Percentiles rank a stretch among this genome's conserved stretches.
Conservation (phyloP, 2,888 invertebrate genomes). For the Sminthurides aquaticus region DNA sequence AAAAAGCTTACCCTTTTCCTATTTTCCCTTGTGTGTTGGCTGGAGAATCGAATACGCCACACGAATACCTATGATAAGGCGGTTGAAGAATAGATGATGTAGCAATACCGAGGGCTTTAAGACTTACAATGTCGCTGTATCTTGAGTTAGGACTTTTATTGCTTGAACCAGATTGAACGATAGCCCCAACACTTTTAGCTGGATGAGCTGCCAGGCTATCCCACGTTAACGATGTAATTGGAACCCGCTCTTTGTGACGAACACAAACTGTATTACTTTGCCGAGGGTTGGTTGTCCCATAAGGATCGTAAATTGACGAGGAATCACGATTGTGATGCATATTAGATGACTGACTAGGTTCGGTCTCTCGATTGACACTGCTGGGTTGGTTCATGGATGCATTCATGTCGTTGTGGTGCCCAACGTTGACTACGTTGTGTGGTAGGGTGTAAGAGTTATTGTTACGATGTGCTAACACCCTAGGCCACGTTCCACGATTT, state of each 20-base stretch:
- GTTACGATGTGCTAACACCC: conserved; percentile 37
- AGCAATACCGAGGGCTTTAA: not conserved
- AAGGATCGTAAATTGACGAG: conserved; percentile 28
- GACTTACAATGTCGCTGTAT: not conserved
- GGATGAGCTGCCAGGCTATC: conserved; percentile 30
- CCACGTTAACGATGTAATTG: conserved; percentile 38
- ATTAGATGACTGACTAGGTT: not conserved
- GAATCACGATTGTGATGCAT: conserved; percentile 8
- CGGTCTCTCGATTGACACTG: not conserved
- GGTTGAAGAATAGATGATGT: conserved; percentile 16
- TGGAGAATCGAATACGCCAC: conserved; percentile 39
- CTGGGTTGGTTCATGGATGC: not conserved
- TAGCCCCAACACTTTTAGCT: conserved; percentile 40
- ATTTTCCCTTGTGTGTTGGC: conserved; percentile 29
- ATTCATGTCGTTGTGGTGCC: not conserved
- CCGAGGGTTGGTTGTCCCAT: conserved; percentile 23
- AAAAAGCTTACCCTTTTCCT: conserved; percentile 36
- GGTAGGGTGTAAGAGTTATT: conserved; percentile 42
- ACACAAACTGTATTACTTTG: conserved; percentile 39
- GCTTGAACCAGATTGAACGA: conserved; percentile 23
- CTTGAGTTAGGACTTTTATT: not conserved
- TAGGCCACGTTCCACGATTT: conserved; percentile 42
- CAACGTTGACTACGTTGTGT: conserved; percentile 22
- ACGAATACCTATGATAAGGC: conserved; percentile 39
- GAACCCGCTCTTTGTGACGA: conserved; percentile 35